phyloP scores from a whole-genome alignment of 2,797 vertebrate genomes.

The Syndactyla subalaris region DNA sequence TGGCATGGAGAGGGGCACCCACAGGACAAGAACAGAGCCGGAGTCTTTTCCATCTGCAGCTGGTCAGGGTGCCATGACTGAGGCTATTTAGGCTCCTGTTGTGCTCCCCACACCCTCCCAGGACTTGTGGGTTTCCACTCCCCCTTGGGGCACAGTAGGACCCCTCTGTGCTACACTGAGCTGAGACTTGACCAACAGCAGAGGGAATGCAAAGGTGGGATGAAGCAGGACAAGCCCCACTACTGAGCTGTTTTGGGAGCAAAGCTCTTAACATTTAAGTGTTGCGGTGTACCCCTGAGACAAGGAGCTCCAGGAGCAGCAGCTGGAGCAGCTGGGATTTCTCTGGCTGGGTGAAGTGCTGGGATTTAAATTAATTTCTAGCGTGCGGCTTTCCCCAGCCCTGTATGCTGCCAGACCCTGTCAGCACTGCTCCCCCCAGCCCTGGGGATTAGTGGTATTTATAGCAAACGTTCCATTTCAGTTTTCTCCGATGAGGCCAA shows the following conservation, averaged over 20 bases:
- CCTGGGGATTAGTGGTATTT: background rate
- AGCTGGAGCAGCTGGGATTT: background rate
- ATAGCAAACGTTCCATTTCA: background rate
- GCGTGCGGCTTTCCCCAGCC: background rate
- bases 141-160: rapidly evolving
- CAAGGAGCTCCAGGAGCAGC: background rate
- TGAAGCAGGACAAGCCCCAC: background rate
- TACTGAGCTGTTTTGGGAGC: rapidly evolving
- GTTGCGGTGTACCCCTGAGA: background rate
- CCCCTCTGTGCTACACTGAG: background rate
- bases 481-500: background rate
- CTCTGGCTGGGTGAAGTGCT: background rate
- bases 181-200: rapidly evolving
- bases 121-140: rapidly evolving
- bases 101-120: background rate
- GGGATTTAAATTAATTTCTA: background rate
- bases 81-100: rapidly evolving
- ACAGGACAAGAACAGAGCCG: too few relatives aligned
- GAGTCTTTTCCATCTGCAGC: rapidly evolving
- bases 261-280: background rate
- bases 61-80: background rate
- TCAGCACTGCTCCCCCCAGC: background rate
- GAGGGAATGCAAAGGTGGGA: background rate
- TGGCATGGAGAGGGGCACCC: rapidly evolving
- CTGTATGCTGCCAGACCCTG: background rate